Base-by-base conservation (phyloP, 2,888 invertebrate species). In the Polylopha cassiicola region DNA sequence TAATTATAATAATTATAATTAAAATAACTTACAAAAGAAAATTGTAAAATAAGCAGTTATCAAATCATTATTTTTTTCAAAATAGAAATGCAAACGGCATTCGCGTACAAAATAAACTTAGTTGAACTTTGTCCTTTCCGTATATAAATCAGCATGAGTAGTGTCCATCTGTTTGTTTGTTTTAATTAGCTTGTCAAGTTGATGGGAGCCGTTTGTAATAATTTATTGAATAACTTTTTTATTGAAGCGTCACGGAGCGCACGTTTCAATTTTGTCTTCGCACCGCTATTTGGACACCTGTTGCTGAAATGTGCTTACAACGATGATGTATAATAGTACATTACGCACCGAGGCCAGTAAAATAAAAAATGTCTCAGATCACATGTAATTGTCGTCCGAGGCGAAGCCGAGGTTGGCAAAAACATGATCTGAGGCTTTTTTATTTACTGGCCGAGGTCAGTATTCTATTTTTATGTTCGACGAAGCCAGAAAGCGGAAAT, bases 141-240 rank as follows among this genome's bases (percentile, higher is more conserved):
- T 51, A 39, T 54, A 58, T 58, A 57, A 65, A 65, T 67, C 60
- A 63, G 57, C 48, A 56, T 44, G 28, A 38, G 46, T 46, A 54
- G 49, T 39, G 39, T 54, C 24, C 33, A 47, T 34, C 32, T 11
- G 47, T 47, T 43, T 52, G 54, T 61, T 57, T 57, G 51, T 57
- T 65, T 64, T 71, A 72, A 72, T 72, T 71, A 67, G 54, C 63
- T 62, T 71, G 70, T 72, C 70, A 66, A 55, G 51, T 56, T 62
- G 61, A 58, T 55, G 57, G 49, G 39, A 57, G 59, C 55, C 27
- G 38, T 43, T 38, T 43, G 43, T 39, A 30, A 38, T 43, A 36
- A 31, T 36, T 32, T 27, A 37, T 37, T 37, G 37, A 39, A 37
- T 26, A 26, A 17, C 10, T 37, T 27, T 36, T 37, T 18, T 37